Base-by-base conservation (phyloP, 2,888 invertebrate species). In the Epinotia bilunana region DNA sequence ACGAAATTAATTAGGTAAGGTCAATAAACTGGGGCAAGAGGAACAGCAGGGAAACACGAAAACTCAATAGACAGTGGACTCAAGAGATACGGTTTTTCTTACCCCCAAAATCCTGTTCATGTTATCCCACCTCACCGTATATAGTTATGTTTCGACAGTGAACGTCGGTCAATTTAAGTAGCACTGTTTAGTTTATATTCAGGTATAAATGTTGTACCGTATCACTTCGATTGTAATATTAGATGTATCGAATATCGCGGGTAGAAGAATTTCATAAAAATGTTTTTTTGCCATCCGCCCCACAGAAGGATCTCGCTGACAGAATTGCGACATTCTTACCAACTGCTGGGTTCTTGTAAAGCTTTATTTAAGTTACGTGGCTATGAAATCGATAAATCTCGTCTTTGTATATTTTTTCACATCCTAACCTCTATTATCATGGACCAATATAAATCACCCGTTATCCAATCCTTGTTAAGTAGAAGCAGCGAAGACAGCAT, bases 281-380 rank as follows among this genome's bases (percentile, higher is more conserved):
- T 76, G 70, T 77, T 79, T 78, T 79, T 78, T 77, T 71, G 60
- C 70, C 69, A 62, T 63, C 70, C 77, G 72, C 76, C 76, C 74
- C 76, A 76, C 78, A 78, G 74, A 78, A 77, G 73, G 39, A 53
- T 76, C 76, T 78, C 58, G 78, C 63, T 79, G 77, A 78, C 78
- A 78, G 73, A 80, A 77, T 79, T 78, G 78, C 78, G 76, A 77
- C 76, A 68, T 76, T 77, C 77, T 76, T 76, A 73, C 76, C 77
- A 33, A 39, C 20, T 67, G 6, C 33, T 57, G 18, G 20, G 23
- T n/a, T 20, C 11, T 20, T 57, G 18, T 11, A 53, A 16, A 16
- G 16, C 23, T 58, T 68, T 57, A 20, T 23, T 33, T 2, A 58
- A 13, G 53, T n/a, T 13, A 39, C 39, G 39, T 7, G 53, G 53